Conservation (phyloP, 1,140 invertebrate genomes). For the Drosophila setifemur region DNA sequence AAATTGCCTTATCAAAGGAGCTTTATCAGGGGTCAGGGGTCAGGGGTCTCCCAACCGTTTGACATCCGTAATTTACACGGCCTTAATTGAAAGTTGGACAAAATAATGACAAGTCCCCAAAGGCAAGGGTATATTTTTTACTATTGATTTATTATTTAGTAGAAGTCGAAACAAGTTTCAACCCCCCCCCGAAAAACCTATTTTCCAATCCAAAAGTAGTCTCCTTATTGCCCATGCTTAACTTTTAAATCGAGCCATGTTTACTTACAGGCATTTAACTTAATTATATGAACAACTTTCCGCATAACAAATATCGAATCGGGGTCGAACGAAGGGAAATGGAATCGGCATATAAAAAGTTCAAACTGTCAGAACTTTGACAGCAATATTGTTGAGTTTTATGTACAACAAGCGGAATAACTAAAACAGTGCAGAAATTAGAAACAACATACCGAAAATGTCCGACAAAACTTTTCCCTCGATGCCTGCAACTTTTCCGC, state of each 20-base stretch:
- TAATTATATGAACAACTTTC: constrained; percentile 36
- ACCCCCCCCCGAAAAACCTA: background rate
- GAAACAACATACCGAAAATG: constrained; percentile 47
- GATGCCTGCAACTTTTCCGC: constrained; percentile 48
- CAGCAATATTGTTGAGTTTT: constrained; percentile 72
- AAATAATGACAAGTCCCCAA: constrained; percentile 18
- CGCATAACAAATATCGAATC: constrained; percentile 23
- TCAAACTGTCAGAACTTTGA: constrained; percentile 56
- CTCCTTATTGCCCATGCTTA: constrained; percentile 1
- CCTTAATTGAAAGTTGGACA: constrained; percentile 40
- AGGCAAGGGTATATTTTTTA: too few relatives aligned
- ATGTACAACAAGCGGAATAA: constrained; percentile 49
- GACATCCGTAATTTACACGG: constrained; percentile 35
- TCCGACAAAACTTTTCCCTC: constrained; percentile 33
- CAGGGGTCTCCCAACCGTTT: background rate
- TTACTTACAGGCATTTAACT: constrained; percentile 47
- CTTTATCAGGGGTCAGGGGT: constrained; percentile 8
- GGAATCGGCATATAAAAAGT: constrained; percentile 52
- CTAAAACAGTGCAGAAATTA: constrained; percentile 56
- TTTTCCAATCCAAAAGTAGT: background rate
- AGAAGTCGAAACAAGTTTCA: background rate
- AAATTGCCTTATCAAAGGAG: constrained; percentile 40
- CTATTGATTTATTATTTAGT: too few relatives aligned
- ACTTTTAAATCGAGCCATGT: constrained; percentile 37
- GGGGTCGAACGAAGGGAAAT: background rate